phyloP scores from a whole-genome alignment of 53 echinoderm and acorn worm species.

The Hippasteria phrygiana region DNA sequence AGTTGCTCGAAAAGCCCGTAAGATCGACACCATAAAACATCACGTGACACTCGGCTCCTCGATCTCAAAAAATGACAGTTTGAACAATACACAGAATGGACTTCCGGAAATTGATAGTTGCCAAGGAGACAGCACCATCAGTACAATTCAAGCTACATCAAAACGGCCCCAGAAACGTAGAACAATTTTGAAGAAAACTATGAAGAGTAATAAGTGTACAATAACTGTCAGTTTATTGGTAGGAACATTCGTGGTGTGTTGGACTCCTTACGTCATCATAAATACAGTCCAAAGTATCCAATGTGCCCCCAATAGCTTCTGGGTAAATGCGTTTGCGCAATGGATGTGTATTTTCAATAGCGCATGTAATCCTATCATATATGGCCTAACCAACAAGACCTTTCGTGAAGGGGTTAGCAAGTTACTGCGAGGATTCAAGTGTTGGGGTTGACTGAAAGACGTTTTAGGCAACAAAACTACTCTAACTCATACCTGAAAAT shows the following conservation, averaged over 20 bases:
- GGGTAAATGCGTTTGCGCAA: conserved; percentile 43
- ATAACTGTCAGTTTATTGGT: conserved; percentile 53
- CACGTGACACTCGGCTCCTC: not conserved
- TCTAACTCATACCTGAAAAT: too few species aligned
- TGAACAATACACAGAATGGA: not conserved
- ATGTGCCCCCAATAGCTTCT: conserved; percentile 18
- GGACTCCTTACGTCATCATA: conserved; percentile 60
- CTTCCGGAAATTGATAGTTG: not conserved
- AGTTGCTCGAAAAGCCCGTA: conserved; percentile 60
- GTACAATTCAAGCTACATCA: not conserved
- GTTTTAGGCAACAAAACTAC: too few species aligned
- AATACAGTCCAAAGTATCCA: not conserved
- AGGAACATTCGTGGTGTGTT: conserved; percentile 58
- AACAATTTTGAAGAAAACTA: conserved; percentile 18
- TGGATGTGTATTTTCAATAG: conserved; percentile 70
- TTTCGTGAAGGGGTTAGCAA: conserved; percentile 31
- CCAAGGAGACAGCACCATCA: not conserved
- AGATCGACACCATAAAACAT: conserved; percentile 22
- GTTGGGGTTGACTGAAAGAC: conserved; percentile 7
- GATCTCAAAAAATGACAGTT: not conserved
- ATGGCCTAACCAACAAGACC: conserved; percentile 51
- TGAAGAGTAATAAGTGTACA: conserved; percentile 31
- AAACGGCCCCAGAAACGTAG: not conserved
- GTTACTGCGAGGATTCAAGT: not conserved
- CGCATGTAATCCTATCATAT: conserved; percentile 52